Conservation (phyloP, 2,888 invertebrate species). For the Julus scandinavius region DNA sequence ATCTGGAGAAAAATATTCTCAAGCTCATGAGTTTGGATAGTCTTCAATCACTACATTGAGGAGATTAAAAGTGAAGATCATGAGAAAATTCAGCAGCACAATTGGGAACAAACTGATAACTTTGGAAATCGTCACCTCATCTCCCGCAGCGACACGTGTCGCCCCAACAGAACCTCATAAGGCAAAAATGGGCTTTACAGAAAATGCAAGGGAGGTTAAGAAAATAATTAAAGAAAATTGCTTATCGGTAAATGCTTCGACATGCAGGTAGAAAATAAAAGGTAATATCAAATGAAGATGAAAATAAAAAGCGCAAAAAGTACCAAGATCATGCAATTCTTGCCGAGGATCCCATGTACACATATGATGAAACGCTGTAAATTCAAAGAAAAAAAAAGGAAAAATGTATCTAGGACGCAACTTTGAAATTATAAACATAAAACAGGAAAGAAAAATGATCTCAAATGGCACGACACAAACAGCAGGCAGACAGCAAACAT, state of each 20-base stretch:
- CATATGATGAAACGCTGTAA: conserved; percentile 63
- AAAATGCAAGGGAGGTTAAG: neutral
- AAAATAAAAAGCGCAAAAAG: conserved; percentile 54
- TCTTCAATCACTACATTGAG: too few relatives aligned
- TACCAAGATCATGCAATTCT: conserved; percentile 58
- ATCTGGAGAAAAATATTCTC: too few relatives aligned
- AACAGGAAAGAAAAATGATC: neutral
- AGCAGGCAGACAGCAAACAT: conserved; percentile 14
- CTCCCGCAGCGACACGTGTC: too few relatives aligned
- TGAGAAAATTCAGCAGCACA: neutral
- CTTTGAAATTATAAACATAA: conserved; percentile 49
- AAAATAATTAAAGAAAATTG: neutral
- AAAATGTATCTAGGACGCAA: conserved; percentile 54
- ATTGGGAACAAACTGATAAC: neutral
- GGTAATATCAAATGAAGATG: conserved; percentile 41
- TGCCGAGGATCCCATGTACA: conserved; percentile 62
- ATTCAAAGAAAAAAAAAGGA: conserved; percentile 59
- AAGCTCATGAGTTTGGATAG: too few relatives aligned
- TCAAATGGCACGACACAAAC: neutral
- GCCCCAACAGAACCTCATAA: neutral
- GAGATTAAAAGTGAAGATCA: neutral
- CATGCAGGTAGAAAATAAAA: neutral
- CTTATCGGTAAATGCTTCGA: neutral
- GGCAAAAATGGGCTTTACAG: neutral
- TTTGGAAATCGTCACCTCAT: neutral